These are phyloP conservation scores for Halictus quadricinctus DNA, from an alignment of 2,888 invertebrate species.

Conservation along the genomic window DNA sequence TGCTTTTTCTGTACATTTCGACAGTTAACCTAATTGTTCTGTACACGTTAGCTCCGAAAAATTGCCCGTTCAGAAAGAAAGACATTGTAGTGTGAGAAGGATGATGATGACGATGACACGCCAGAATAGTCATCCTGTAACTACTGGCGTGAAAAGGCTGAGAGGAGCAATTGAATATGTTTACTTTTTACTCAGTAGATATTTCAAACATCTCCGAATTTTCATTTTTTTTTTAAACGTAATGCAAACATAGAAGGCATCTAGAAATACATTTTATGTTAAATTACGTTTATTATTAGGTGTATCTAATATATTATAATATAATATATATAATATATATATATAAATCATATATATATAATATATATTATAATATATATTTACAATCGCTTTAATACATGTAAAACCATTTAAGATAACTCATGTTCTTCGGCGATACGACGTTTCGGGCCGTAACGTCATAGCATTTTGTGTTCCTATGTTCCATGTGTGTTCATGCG, in stretches of 20 bases:
- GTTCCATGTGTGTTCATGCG: slow-evolving; percentile 19
- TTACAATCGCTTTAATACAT: slow-evolving; percentile 78
- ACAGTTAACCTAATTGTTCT: neutral
- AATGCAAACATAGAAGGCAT: slow-evolving; percentile 16
- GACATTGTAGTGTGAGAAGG: neutral
- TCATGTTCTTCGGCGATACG: slow-evolving; percentile 66
- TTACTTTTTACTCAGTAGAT: neutral
- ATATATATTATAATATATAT: slow-evolving; percentile 67
- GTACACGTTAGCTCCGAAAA: neutral
- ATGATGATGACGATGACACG: neutral
- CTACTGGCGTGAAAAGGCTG: neutral
- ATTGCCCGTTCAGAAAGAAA: neutral
- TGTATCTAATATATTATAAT: slow-evolving; percentile 74
- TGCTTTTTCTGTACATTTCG: neutral
- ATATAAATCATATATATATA: slow-evolving; percentile 13
- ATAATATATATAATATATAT: slow-evolving; percentile 27
- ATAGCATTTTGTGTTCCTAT: slow-evolving; percentile 67
- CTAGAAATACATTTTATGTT: slow-evolving; percentile 64
- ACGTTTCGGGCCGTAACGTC: slow-evolving; percentile 64
- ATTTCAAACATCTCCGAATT: neutral
- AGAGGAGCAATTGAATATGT: slow-evolving; percentile 3
- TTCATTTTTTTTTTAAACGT: neutral
- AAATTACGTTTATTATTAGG: slow-evolving; percentile 78
- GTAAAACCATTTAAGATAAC: slow-evolving; percentile 75
- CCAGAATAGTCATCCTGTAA: neutral